Base-by-base conservation (phyloP, 2,113 vertebrate species). In the Microtus richardsoni region DNA sequence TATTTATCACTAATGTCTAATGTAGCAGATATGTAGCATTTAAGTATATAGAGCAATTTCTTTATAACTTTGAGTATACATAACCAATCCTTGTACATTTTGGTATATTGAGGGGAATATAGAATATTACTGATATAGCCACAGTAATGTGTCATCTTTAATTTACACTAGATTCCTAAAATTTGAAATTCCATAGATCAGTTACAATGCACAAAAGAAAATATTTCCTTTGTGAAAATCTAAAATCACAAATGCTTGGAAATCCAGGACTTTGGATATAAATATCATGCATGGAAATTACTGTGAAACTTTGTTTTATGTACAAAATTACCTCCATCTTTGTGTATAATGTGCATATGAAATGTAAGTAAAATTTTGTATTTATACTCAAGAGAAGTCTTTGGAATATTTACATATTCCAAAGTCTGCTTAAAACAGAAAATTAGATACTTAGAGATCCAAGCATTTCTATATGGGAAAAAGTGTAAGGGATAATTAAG, bases 1-100 rank as follows among this genome's bases (percentile, higher is more conserved):
- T 73, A 94, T 89, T 75, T 92, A 28, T 94, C 33, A 64, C 85
- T 79, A 49, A 71, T 93, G 33, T 83, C 68, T 93, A 87, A 84
- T 95, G 75, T n/a, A 94, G 26, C 68, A 94, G 86, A 86, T 95
- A 49, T 84, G 33, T 94, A 93, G 28, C 22, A 84, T 84, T 92
- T 84, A 90, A 94, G 49, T 77, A 84, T 60, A 88, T 79, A 11
- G 77, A 74, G 90, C 94, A 24, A 88, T 89, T 92, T 91, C 28
- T 33, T 24, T 41, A 8, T 26, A 73, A 84, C 82, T 96, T 95
- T 90, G 39, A 91, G 8, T 85, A 89, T 10, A 92, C 7, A 1
- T 44, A 0, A 90, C 3, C 4, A 94, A 2, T 88, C 19, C 16
- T 73, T 94, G 8, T 62, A 91, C n/a, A 22, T 94, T 88, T 10